Conservation (phyloP, 1,140 invertebrate genomes). For the Drosophila repletoides region DNA sequence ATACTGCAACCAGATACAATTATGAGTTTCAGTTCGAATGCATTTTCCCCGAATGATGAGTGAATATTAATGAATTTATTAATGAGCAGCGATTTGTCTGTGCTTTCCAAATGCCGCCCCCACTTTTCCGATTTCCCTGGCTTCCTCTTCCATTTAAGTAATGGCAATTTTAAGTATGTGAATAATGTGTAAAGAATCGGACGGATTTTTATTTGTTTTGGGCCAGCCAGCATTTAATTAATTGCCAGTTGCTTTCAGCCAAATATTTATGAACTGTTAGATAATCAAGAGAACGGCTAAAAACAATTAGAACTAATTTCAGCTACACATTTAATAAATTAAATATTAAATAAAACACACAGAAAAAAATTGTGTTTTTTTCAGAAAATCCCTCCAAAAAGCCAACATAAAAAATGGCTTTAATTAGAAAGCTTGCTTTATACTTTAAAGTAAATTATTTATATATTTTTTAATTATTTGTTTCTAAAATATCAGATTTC, state of each 20-base stretch:
- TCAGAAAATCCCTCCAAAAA: too few species aligned
- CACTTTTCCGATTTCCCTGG: background rate
- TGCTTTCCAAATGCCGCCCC: background rate
- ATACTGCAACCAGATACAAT: conserved; percentile 62
- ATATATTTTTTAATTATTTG: too few species aligned
- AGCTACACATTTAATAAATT: too few species aligned
- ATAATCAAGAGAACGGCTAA: too few species aligned
- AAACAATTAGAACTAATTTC: too few species aligned
- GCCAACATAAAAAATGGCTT: too few species aligned
- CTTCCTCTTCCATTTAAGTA: conserved; percentile 55
- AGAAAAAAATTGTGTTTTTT: too few species aligned
- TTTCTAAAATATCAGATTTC: too few species aligned
- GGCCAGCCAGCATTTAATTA: conserved; percentile 58
- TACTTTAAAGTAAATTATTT: too few species aligned
- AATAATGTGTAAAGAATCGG: conserved; percentile 64
- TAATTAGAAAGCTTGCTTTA: too few species aligned
- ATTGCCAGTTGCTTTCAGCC: conserved; percentile 47
- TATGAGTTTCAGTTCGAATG: conserved; percentile 49
- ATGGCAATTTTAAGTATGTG: conserved; percentile 52
- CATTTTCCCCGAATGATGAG: conserved; percentile 71
- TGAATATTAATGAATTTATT: conserved; percentile 80
- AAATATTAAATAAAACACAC: too few species aligned
- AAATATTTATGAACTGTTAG: conserved; percentile 38
- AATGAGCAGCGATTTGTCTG: conserved; percentile 77
- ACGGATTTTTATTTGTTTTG: conserved; percentile 18